These are phyloP conservation scores for Apamea monoglypha DNA, from an alignment of 2,888 invertebrate species.

Conservation along the genomic window DNA sequence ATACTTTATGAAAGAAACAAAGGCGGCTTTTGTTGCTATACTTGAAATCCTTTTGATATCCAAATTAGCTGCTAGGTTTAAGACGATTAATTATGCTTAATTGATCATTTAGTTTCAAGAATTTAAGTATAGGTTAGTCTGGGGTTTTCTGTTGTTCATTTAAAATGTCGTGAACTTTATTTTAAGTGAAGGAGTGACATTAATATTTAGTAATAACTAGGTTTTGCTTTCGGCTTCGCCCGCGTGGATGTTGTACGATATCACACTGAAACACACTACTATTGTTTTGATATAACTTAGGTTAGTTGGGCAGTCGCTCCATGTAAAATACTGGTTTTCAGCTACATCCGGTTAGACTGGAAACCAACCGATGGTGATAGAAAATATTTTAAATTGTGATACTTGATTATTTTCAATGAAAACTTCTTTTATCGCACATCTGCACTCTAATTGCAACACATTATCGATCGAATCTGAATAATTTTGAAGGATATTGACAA, in stretches of 20 bases:
- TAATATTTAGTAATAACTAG: not conserved
- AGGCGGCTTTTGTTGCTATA: not conserved
- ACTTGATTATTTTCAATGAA: not conserved
- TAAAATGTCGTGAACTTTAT: not conserved
- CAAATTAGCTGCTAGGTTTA: not conserved
- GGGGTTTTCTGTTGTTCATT: not conserved
- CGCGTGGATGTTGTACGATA: not conserved
- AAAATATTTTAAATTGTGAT: not conserved
- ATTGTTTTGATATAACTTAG: too few species aligned
- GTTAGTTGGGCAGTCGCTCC: not conserved
- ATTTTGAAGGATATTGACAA: too few species aligned
- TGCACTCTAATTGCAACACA: too few species aligned
- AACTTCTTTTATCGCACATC: not conserved
- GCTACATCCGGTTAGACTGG: not conserved
- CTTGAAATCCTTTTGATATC: slow-evolving; percentile 11
- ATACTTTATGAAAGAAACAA: slow-evolving; percentile 47
- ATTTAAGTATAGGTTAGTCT: not conserved
- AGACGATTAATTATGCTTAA: not conserved
- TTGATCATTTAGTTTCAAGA: not conserved
- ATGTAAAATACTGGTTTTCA: not conserved
- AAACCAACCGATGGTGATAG: not conserved
- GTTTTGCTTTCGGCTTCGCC: too few species aligned
- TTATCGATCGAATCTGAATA: too few species aligned
- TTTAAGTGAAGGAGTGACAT: not conserved
- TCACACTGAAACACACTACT: not conserved